A percentile compares a stretch with the other conserved stretches of the same genome.
Evolutionary conservation across 1,140 invertebrate species (phyloP).

Genomic region (Trissolcus basalis): DNA sequence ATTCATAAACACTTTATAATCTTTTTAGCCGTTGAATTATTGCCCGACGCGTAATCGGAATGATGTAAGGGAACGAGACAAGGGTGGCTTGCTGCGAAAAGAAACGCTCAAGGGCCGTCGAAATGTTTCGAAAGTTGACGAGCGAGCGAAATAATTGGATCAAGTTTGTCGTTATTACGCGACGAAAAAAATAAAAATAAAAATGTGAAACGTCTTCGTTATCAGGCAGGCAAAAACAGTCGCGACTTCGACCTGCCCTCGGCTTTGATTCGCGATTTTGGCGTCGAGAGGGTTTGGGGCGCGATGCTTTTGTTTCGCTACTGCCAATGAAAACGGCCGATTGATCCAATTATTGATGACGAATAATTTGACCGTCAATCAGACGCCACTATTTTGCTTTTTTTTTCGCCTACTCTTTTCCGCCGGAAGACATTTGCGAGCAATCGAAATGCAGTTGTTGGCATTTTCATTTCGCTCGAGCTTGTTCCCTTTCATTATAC

Average conservation of each 20-base stretch:
- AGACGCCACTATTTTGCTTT: not conserved
- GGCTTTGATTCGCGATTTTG: slow-evolving; percentile 20
- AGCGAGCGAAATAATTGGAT: slow-evolving; percentile 73
- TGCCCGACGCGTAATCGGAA: slow-evolving; percentile 66
- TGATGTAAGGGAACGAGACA: slow-evolving; percentile 53
- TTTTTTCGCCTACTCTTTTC: slow-evolving; percentile 2
- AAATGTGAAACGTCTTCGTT: slow-evolving; percentile 55
- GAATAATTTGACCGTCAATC: slow-evolving; percentile 8
- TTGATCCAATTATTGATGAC: not conserved
- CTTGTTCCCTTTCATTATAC: slow-evolving; percentile 5
- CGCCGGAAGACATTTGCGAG: slow-evolving; percentile 13
- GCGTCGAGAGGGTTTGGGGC: too few species aligned
- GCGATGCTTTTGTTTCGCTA: not conserved
- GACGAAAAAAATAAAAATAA: slow-evolving; percentile 50
- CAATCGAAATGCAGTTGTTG: slow-evolving; percentile 10
- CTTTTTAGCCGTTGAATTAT: slow-evolving; percentile 72
- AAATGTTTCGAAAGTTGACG: slow-evolving; percentile 67
- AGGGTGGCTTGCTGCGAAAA: slow-evolving; percentile 13
- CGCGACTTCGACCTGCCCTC: not conserved
- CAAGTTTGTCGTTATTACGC: slow-evolving; percentile 69
- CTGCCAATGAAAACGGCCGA: not conserved
- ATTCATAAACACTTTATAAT: slow-evolving; percentile 75
- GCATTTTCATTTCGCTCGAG: slow-evolving; percentile 2
- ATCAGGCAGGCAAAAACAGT: slow-evolving; percentile 49
- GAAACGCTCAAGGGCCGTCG: slow-evolving; percentile 67